Conservation (phyloP, 1,140 invertebrate species). For the Nasonia giraulti region DNA sequence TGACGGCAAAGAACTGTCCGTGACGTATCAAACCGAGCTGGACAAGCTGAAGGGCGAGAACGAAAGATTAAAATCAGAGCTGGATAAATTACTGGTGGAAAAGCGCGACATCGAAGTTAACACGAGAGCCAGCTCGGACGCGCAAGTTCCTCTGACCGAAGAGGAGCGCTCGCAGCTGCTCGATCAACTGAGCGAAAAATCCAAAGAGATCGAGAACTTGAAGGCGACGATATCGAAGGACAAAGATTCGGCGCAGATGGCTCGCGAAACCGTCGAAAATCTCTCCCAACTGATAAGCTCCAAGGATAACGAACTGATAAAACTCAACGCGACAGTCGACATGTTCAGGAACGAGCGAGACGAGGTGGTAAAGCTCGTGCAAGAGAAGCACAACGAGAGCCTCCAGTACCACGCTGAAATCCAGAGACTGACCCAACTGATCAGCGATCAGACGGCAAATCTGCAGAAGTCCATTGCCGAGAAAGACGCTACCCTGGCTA, state of each 20-base stretch:
- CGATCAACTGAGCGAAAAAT: slow-evolving; percentile 51
- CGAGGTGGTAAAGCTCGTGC: slow-evolving; percentile 84
- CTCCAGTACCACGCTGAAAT: slow-evolving; percentile 88
- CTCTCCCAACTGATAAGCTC: slow-evolving; percentile 65
- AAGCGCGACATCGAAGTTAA: slow-evolving; percentile 21
- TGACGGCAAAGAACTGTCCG: not conserved
- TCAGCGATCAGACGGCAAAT: slow-evolving; percentile 68
- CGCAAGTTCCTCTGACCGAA: not conserved
- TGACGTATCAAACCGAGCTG: slow-evolving; percentile 27
- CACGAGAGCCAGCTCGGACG: not conserved
- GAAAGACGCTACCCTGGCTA: slow-evolving; percentile 55
- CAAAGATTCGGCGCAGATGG: slow-evolving; percentile 64
- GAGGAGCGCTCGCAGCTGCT: slow-evolving; percentile 45
- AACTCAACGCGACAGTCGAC: slow-evolving; percentile 20
- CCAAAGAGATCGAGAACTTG: slow-evolving; percentile 53
- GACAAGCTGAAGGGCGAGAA: slow-evolving; percentile 40
- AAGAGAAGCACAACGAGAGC: slow-evolving; percentile 88
- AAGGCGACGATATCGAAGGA: slow-evolving; percentile 56
- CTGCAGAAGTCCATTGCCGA: slow-evolving; percentile 65
- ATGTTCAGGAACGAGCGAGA: slow-evolving; percentile 77
- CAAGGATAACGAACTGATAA: slow-evolving; percentile 66
- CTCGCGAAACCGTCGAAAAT: slow-evolving; percentile 67
- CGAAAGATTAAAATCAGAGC: slow-evolving; percentile 42
- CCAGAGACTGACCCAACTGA: slow-evolving; percentile 81
- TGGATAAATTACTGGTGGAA: slow-evolving; percentile 35